These are phyloP conservation scores for Eira barbara DNA, from an alignment of 2,113 vertebrate species.

Conservation along the genomic window DNA sequence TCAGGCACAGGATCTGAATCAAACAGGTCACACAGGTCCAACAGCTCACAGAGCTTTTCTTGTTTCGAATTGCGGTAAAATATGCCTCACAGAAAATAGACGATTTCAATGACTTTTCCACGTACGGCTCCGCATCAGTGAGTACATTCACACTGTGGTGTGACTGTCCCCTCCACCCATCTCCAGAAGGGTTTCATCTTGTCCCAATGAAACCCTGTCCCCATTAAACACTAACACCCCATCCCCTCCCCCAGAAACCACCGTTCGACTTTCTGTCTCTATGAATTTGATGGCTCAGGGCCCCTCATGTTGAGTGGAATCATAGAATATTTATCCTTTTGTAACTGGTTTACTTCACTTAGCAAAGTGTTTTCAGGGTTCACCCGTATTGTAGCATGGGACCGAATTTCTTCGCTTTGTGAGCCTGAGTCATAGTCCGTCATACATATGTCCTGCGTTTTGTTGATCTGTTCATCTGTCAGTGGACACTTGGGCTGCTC, in stretches of 20 bases:
- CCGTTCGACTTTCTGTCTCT: neutral
- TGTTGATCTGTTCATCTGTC: neutral
- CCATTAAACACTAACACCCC: no score
- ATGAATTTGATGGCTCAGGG: neutral
- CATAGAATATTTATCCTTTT: neutral
- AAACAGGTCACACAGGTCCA: slow-evolving; percentile 24
- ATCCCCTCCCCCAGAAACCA: neutral
- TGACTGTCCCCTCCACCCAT: neutral
- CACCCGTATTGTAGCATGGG: neutral
- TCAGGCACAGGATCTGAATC: slow-evolving; percentile 5
- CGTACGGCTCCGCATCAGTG: rapidly evolving
- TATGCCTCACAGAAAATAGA: neutral
- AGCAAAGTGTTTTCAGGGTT: neutral
- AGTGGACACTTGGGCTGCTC: neutral
- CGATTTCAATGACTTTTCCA: neutral
- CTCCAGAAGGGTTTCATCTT: neutral
- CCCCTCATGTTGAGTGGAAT: neutral
- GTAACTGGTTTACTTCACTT: neutral
- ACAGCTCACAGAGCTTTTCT: slow-evolving; percentile 29
- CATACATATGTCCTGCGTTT: rapidly evolving
- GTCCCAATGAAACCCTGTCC: neutral
- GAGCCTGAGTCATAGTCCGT: neutral
- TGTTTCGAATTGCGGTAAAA: neutral
- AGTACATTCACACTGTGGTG: no score
- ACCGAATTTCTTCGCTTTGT: neutral